phyloP scores from a whole-genome alignment of 2,113 vertebrate species.

The Apaloderma vittatum region DNA sequence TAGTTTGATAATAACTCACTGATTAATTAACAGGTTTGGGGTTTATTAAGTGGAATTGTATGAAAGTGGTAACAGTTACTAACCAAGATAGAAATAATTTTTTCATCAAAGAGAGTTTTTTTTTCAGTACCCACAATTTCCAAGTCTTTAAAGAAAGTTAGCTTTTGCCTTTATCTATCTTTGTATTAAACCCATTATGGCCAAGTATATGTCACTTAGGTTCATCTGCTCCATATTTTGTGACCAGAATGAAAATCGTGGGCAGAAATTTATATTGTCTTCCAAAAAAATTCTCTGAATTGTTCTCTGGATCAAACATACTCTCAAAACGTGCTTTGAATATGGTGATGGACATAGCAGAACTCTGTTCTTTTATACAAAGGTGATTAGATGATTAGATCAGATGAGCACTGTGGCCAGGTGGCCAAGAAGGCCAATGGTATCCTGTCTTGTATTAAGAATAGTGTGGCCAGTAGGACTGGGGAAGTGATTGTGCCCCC shows the following conservation, averaged over 20 bases:
- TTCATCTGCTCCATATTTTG: not conserved
- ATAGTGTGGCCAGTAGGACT: too few relatives aligned
- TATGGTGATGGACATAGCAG: not conserved
- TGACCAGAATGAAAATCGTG: not conserved
- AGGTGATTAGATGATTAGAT: too few relatives aligned
- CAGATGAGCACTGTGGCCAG: too few relatives aligned
- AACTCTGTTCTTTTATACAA: not conserved
- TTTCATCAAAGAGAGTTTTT: not conserved
- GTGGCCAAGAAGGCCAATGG: too few relatives aligned
- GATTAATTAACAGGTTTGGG: not conserved
- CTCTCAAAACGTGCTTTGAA: not conserved
- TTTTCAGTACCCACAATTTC: not conserved
- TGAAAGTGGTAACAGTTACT: not conserved
- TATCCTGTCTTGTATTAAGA: not conserved
- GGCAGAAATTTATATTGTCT: not conserved
- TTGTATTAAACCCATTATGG: not conserved
- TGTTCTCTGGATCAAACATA: not conserved
- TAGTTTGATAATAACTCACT: not conserved
- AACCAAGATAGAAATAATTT: not conserved
- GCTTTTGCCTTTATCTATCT: not conserved
- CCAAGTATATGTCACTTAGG: not conserved
- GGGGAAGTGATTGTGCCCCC: too few relatives aligned
- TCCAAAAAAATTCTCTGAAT: not conserved
- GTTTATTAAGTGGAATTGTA: not conserved
- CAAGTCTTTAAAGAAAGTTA: not conserved